phyloP scores from a whole-genome alignment of 2,797 vertebrate genomes.

The Poeciliopsis paucimaculata region DNA sequence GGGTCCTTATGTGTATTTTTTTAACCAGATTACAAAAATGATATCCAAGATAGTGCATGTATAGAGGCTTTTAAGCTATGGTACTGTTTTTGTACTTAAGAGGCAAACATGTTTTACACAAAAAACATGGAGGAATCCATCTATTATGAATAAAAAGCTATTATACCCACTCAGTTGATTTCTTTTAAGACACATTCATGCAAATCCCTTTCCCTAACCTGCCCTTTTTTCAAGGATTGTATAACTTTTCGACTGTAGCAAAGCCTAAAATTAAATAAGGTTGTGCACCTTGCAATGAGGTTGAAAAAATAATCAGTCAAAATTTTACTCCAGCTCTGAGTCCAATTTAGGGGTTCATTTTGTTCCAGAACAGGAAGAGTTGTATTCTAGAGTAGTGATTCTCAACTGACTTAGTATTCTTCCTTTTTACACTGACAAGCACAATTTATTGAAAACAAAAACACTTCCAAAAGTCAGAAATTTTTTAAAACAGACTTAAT shows the following conservation, averaged over 20 bases:
- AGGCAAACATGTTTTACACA: not conserved
- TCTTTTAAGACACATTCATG: not conserved
- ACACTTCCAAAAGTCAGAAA: not conserved
- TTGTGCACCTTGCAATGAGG: not conserved
- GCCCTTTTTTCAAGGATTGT: not conserved
- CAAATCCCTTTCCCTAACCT: not conserved
- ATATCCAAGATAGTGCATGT: not conserved
- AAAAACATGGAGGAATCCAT: not conserved
- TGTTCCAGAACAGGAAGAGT: not conserved
- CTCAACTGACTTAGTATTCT: not conserved
- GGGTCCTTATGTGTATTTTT: not conserved
- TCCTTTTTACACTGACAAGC: not conserved
- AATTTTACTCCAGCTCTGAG: not conserved
- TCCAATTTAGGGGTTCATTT: not conserved
- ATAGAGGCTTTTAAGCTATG: not conserved
- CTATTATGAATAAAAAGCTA: not conserved
- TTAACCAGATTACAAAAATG: not conserved
- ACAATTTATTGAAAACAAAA: not conserved
- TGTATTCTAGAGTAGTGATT: not conserved
- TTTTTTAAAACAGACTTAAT: not conserved
- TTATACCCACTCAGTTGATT: not conserved
- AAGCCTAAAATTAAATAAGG: too few species aligned
- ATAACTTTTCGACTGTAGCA: not conserved
- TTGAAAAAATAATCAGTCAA: not conserved
- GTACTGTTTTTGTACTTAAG: not conserved